Evolutionary conservation across 2,888 invertebrate genomes (phyloP), one percentile per base, ranked within the genome.

Genomic region (Rhamphomyia laevipes): DNA sequence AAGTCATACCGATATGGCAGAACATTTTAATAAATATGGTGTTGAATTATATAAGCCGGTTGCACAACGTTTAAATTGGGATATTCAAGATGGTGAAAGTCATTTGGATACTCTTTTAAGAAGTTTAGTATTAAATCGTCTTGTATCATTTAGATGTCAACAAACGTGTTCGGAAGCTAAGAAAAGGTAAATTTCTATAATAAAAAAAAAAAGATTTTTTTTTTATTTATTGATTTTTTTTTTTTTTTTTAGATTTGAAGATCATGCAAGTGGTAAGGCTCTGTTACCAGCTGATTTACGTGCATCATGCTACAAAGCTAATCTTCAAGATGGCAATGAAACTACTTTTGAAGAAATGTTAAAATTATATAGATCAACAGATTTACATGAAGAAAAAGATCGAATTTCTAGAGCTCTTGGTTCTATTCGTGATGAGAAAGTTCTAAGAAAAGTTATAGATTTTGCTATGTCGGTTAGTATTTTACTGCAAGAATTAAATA

Each of bases 301-400:
- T 53, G 80, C 81, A 59, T 81, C 87, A 52, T 92, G 92, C 59
- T 95, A 94, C 73, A 82, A 84, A 64, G 88, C 90, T 5, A 87
- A 86, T 43, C 73, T 92, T 49, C 74, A 77, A 56, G 76, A 77
- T 45, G 82, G 82, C 16, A 86, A 86, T 63, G 78, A 78, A 53
- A 70, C 73, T 13, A 81, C 82, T 13, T 91, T 84, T 63, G 76
- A 86, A 47, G 79, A 82, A 37, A 81, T 95, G 80, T 72, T 93
- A 55, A 75, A 80, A 63, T 70, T 92, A 55, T 90, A 93, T 72
- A 79, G 86, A 57, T 80, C 84, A 44, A 81, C 88, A 7, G 93
- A 93, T 71, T 73, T 93, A 57, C 89, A 91, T 62, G 95, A 95
- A 71, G 95, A 96, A 68, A 92, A 91, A 68, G 89, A 92, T 66